Evolutionary conservation across 2,113 vertebrate species (phyloP), one percentile per base, ranked within the genome.

Genomic region (Falcunculus frontatus): DNA sequence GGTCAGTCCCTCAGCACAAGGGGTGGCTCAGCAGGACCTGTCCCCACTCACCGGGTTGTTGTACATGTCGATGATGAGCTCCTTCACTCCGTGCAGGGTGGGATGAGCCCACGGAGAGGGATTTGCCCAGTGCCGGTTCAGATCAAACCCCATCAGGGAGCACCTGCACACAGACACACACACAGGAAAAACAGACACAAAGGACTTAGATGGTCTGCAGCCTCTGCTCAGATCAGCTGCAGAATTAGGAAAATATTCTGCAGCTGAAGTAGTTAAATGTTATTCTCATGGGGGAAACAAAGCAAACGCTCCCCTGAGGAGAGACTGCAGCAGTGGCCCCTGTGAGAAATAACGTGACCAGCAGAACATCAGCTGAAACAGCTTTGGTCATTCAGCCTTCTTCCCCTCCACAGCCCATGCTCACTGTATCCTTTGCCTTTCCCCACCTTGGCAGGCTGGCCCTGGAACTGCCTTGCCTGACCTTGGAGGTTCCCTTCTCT

Each of bases 91-190:
- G 8, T 99, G 98, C 65, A 99, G 98, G 2, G 99, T 99, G 27
- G 99, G 99, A 70, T 99, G 99, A 57, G 98, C 99, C 99, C 99
- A 99, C 1, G 99, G 98, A 91, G 99, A 99, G 10, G 99, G 99
- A 92, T 99, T 99, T 90, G 99, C 98, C 99, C 99, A 99, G 97
- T 99, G 99, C 41, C 99, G 99, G 97, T 99, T 99, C 97, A 99
- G 98, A 97, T 99, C 99, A 44, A 99, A 99, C 13, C 99, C 99
- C 99, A 99, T 99, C 97, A 99, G 96, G 89, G 99, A 99, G 97
- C 99, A 99, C 98, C 99, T 99, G 97, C 77, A 78, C 9, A 96
- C 14, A 87, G 11, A 75, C 8, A 83, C 7, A 87, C 11, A 95
- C 17, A 90, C n/a, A n/a, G n/a, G n/a, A 1, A 30, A 41, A 56